A percentile compares a stretch with the other conserved stretches of the same genome.
Conservation (phyloP, 2,888 invertebrate genomes). For the Atherix ibis region DNA sequence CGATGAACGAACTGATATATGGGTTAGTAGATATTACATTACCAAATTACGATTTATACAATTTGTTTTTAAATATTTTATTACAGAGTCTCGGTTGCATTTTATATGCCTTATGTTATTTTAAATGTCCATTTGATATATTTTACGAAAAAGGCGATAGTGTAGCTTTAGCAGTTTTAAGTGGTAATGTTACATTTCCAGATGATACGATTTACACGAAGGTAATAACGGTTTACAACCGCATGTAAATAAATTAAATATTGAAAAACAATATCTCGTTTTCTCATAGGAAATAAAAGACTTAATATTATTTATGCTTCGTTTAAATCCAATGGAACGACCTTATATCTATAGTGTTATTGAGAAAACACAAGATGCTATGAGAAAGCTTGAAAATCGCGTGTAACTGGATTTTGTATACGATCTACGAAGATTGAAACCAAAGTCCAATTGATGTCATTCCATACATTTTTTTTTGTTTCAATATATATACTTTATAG, state of each 20-base stretch:
- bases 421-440: not conserved
- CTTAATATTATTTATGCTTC: conserved; percentile 50
- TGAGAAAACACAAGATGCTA: conserved; percentile 41
- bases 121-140: conserved; percentile 70
- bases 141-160: conserved; percentile 75
- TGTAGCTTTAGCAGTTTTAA: conserved; percentile 69
- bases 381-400: conserved; percentile 40
- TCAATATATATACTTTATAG: no score
- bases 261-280: conserved; percentile 16
- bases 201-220: conserved; percentile 47
- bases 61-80: conserved; percentile 12
- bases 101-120: conserved; percentile 70
- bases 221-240: conserved; percentile 19
- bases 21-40: conserved; percentile 35
- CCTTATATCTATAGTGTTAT: conserved; percentile 61
- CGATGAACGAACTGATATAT: conserved; percentile 73
- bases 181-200: conserved; percentile 56
- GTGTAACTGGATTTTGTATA: conserved; percentile 27
- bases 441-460: no score
- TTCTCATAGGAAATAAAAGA: conserved; percentile 45
- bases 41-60: not conserved
- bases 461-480: no score
- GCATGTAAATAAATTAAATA: not conserved
- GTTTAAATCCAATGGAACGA: conserved; percentile 58
- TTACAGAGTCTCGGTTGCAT: conserved; percentile 69